These are phyloP conservation scores for Enhydra lutris DNA, from an alignment of 2,113 vertebrate species.

Conservation along the genomic window DNA sequence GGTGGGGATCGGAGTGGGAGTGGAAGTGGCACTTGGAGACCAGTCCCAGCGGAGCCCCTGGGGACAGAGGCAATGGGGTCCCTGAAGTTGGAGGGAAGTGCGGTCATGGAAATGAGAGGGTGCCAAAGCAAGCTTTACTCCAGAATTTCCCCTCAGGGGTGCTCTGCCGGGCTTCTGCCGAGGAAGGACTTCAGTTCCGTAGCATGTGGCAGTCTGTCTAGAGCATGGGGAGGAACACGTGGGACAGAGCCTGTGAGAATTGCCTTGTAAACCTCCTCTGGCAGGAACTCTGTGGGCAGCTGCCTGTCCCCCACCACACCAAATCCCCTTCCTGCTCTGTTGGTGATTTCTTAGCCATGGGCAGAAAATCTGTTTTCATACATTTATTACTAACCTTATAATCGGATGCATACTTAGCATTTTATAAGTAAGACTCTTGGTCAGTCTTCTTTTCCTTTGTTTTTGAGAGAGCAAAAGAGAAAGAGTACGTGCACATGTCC, in stretches of 20 bases:
- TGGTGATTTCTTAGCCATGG: neutral
- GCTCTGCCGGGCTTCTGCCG: neutral
- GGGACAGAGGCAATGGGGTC: neutral
- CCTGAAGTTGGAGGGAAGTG: neutral
- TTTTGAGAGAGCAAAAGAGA: neutral
- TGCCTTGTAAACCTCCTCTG: neutral
- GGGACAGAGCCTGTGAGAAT: neutral
- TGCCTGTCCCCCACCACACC: neutral
- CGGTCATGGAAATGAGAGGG: neutral
- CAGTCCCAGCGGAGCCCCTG: neutral
- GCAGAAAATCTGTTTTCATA: neutral
- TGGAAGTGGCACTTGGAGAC: neutral
- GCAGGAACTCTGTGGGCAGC: neutral
- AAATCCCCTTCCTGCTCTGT: neutral
- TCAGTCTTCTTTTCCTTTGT: neutral
- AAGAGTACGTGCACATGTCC: neutral
- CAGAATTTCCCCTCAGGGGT: neutral
- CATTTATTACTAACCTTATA: neutral
- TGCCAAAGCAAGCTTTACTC: neutral
- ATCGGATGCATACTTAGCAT: neutral
- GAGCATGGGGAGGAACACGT: neutral
- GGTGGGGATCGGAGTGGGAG: neutral
- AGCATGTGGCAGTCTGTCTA: neutral
- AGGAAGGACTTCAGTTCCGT: neutral
- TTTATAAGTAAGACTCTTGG: neutral